Evolutionary conservation across 2,888 invertebrate species (phyloP), one percentile per base, ranked within the genome.

Genomic region (Limnephilus marmoratus): DNA sequence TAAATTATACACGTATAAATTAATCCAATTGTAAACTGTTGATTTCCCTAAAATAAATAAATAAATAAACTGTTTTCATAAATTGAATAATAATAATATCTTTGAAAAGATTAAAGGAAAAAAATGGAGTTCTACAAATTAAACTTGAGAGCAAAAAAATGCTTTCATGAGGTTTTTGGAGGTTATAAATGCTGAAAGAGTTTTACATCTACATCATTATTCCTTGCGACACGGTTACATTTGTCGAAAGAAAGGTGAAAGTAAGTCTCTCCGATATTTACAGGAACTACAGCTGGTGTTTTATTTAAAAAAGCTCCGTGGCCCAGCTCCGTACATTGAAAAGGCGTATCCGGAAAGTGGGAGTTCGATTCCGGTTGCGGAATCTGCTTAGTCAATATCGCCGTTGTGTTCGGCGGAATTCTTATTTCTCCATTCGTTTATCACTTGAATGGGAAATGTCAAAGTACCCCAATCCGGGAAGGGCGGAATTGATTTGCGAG

Each of bases 361-460:
- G 90, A 92, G 92, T 89, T 91, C 93, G 91, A 91, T 81, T 93
- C 88, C 89, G 90, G 90, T 89, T 37, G 91, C 92, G 90, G 90
- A 90, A 92, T 93, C 91, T 92, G 93, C 93, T 93, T 93, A 93
- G 91, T 92, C 92, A 92, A 92, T 93, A 93, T 90, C 93, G 85
- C 90, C 87, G 83, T 82, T 83, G 90, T 91, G 87, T 87, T 91
- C 90, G 49, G 53, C 41, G 86, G 82, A 90, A 93, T 88, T 93
- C 92, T 90, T 92, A 92, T 93, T 93, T 90, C 92, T 91, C 91
- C 88, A 88, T 93, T 91, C 93, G 93, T 93, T 93, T 93, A 92
- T 93, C 93, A 93, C 92, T 87, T 90, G 93, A 92, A 93, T 92
- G 89, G 92, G 90, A 93, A 92, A 92, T 92, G 92, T 92, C 93